Evolutionary conservation across 92 coral and sea anemone genomes (phyloP).

Genomic region (Desmophyllum pertusum): DNA sequence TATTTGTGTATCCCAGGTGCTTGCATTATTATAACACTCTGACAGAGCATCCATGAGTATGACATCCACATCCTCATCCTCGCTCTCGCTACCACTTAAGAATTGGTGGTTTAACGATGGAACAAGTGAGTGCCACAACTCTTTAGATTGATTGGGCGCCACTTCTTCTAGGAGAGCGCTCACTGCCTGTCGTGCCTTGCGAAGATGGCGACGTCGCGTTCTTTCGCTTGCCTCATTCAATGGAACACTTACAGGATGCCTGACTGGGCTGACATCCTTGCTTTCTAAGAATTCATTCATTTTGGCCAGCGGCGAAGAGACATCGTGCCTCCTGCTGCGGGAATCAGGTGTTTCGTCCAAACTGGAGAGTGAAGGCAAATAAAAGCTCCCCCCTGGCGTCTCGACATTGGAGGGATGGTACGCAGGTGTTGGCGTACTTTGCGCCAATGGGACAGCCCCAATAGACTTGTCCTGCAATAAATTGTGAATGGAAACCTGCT

Average conservation of each 20-base stretch:
- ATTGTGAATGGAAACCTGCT: not conserved
- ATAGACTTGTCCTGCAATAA: not conserved
- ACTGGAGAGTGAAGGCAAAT: not conserved
- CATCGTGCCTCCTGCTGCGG: slow-evolving; percentile 7
- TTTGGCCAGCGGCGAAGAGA: slow-evolving; percentile 19
- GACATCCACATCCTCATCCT: slow-evolving; percentile 22
- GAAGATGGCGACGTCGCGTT: slow-evolving; percentile 38
- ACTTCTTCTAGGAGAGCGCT: slow-evolving; percentile 20
- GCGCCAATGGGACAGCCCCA: not conserved
- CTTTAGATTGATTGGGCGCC: slow-evolving; percentile 11
- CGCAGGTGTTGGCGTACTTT: not conserved
- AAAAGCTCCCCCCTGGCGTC: not conserved
- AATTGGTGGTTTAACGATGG: slow-evolving; percentile 12
- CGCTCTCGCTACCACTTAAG: not conserved
- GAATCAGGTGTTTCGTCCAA: not conserved
- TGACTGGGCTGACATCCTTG: slow-evolving; percentile 40
- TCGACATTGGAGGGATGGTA: not conserved
- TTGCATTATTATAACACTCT: slow-evolving; percentile 45
- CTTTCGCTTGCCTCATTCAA: slow-evolving; percentile 39
- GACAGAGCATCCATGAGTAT: slow-evolving; percentile 38
- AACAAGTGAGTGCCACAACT: slow-evolving; percentile 17
- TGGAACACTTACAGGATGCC: slow-evolving; percentile 29
- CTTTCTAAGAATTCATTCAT: slow-evolving; percentile 35
- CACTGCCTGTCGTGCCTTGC: slow-evolving; percentile 33
- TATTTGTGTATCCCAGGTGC: slow-evolving; percentile 45